phyloP scores from a whole-genome alignment of 2,113 vertebrate genomes.

The Lasiurus borealis region DNA sequence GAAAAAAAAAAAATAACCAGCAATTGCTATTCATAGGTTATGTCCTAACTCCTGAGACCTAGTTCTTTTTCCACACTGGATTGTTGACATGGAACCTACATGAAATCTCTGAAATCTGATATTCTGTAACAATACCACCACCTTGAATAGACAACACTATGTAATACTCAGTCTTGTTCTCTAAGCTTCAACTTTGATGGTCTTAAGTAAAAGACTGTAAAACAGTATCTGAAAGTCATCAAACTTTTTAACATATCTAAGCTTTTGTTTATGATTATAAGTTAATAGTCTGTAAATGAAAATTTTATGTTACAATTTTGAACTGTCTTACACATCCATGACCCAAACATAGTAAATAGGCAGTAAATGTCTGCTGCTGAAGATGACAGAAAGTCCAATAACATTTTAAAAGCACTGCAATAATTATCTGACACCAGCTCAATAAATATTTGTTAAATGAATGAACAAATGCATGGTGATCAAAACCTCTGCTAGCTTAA shows the following conservation, averaged over 20 bases:
- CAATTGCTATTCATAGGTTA: conserved; percentile 28
- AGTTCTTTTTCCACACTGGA: neutral
- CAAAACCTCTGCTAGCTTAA: conserved; percentile 44
- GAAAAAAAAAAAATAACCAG: conserved; percentile 54
- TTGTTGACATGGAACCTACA: neutral
- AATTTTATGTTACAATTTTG: conserved; percentile 10
- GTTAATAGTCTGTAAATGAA: conserved; percentile 49
- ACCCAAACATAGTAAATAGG: neutral
- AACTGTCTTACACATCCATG: neutral
- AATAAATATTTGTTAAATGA: conserved; percentile 57
- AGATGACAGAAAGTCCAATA: conserved; percentile 34
- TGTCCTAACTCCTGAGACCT: conserved; percentile 56
- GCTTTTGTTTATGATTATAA: neutral
- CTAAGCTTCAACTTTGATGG: conserved; percentile 9
- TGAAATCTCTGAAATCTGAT: conserved; percentile 22
- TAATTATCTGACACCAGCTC: conserved; percentile 24
- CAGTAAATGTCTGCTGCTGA: conserved; percentile 26
- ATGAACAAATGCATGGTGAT: conserved; percentile 4
- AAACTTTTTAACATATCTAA: conserved; percentile 21
- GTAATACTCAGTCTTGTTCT: conserved; percentile 5
- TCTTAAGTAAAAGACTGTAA: conserved; percentile 10
- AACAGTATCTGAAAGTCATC: neutral
- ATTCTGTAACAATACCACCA: neutral
- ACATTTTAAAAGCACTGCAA: conserved; percentile 40
- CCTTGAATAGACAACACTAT: neutral